These are phyloP conservation scores for Sinocyclocheilus anshuiensis DNA, from an alignment of 2,113 vertebrate species.

Conservation along the genomic window DNA sequence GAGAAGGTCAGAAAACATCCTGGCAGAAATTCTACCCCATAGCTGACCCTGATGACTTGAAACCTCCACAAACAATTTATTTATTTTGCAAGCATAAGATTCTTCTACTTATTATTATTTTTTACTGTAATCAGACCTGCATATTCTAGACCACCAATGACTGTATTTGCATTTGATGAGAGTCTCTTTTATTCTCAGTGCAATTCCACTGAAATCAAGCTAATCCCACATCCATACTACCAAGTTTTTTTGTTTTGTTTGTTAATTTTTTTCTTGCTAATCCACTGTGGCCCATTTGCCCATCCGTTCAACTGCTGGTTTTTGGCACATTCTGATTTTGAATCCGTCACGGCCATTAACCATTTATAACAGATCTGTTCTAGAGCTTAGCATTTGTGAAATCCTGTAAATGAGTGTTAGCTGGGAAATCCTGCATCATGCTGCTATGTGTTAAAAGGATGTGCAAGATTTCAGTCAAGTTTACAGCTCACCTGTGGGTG, in stretches of 20 bases:
- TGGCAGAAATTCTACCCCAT: neutral
- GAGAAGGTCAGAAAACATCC: neutral
- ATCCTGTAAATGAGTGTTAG: conserved; percentile 43
- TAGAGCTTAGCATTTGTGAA: conserved; percentile 32
- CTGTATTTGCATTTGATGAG: conserved; percentile 3
- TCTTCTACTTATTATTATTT: neutral
- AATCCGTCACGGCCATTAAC: conserved; percentile 2
- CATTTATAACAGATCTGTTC: conserved; percentile 26
- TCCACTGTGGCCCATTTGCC: conserved; percentile 12
- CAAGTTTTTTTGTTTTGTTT: conserved; percentile 16
- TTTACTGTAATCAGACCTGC: neutral
- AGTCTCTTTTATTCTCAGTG: neutral
- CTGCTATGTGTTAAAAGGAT: conserved; percentile 48
- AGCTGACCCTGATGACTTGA: neutral
- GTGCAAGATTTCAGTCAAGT: conserved; percentile 47
- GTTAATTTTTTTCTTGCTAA: conserved; percentile 35
- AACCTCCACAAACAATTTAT: neutral
- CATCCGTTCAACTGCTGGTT: neutral
- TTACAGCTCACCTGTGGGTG: conserved; percentile 57
- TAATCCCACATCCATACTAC: conserved; percentile 23
- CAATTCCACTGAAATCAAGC: conserved; percentile 22
- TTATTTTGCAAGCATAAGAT: neutral
- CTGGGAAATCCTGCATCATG: conserved; percentile 53
- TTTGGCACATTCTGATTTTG: conserved; percentile 12
- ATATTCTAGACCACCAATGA: conserved; percentile 17